These are phyloP conservation scores for Myotis brandtii DNA, from an alignment of 2,113 vertebrate species.

Conservation along the genomic window DNA sequence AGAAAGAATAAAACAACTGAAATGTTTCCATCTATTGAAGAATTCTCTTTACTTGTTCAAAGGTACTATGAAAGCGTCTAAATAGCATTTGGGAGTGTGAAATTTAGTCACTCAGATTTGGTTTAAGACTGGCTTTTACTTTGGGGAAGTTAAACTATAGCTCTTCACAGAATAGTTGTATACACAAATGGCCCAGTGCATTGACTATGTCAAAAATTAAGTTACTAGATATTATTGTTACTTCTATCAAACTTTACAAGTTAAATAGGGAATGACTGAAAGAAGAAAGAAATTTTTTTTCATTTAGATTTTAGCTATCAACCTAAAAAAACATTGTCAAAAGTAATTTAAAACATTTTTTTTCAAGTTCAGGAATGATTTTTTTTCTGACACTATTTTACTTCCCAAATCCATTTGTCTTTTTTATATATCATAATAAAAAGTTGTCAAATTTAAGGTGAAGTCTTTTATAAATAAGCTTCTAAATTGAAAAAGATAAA, in stretches of 20 bases:
- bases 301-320: neutral
- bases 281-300: neutral
- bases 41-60: slow-evolving; percentile 13
- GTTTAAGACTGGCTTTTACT: neutral
- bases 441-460: neutral
- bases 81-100: neutral
- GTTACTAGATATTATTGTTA: neutral
- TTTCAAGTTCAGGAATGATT: neutral
- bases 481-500: neutral
- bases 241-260: neutral
- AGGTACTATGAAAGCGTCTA: neutral
- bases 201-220: neutral
- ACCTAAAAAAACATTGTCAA: neutral
- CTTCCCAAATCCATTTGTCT: neutral
- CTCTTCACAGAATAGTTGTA: neutral
- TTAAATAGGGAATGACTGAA: neutral
- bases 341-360: slow-evolving; percentile 11
- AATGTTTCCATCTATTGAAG: neutral
- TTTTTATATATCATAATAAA: slow-evolving; percentile 2
- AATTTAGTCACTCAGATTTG: neutral
- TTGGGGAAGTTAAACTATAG: neutral
- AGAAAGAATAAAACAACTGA: slow-evolving; percentile 25
- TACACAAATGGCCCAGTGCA: neutral
- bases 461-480: neutral
- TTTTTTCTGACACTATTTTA: neutral